A percentile compares a stretch with the other conserved stretches of the same genome.
Conservation (phyloP, 2,113 vertebrate genomes). For the Gadus chalcogrammus region DNA sequence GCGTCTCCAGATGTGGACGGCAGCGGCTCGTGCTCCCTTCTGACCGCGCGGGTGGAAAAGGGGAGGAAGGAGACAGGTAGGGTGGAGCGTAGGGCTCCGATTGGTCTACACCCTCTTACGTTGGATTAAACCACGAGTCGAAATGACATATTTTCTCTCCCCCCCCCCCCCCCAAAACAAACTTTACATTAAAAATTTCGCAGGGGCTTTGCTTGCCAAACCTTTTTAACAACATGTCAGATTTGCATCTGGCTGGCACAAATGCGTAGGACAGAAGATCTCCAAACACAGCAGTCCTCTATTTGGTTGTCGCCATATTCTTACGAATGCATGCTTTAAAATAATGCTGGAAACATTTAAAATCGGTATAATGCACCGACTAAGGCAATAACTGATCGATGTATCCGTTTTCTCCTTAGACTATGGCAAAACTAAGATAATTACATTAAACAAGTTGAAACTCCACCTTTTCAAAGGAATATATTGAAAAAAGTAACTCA, state of each 20-base stretch:
- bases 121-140: constrained; percentile 64
- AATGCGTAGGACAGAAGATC: constrained; percentile 44
- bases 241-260: constrained; percentile 58
- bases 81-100: constrained; percentile 56
- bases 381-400: too few species aligned
- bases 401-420: too few species aligned
- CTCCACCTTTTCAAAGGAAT: not conserved
- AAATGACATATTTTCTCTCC: constrained; percentile 70
- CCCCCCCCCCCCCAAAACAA: constrained; percentile 69
- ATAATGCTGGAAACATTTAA: not conserved
- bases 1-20: constrained; percentile 63
- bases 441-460: not conserved
- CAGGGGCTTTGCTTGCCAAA: constrained; percentile 51
- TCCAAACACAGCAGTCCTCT: constrained; percentile 1
- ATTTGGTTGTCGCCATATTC: not conserved
- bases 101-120: constrained; percentile 64
- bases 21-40: constrained; percentile 55
- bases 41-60: constrained; percentile 61
- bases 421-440: too few species aligned
- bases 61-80: constrained; percentile 57
- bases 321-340: not conserved
- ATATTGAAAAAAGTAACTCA: not conserved
- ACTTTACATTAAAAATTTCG: constrained; percentile 69
- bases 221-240: constrained; percentile 51
- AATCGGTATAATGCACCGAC: too few species aligned